phyloP scores from a whole-genome alignment of 2,888 invertebrate species.

The Catocala fraxini region DNA sequence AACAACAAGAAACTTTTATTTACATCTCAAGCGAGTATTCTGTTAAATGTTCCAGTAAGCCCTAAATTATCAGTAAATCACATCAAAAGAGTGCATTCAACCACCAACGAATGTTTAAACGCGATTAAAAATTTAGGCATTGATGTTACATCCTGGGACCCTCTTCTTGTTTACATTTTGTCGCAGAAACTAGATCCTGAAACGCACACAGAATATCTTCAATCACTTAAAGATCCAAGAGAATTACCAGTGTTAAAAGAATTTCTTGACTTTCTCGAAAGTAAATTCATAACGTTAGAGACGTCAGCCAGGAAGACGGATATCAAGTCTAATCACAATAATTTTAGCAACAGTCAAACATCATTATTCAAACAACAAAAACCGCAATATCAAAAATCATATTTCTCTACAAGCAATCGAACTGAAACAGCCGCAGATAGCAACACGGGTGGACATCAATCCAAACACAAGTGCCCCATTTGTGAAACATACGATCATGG shows the following conservation, averaged over 20 bases:
- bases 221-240: conserved; percentile 12
- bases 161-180: conserved; percentile 11
- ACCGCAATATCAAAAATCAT: too few species aligned
- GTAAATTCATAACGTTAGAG: conserved; percentile 18
- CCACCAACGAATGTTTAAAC: conserved; percentile 8
- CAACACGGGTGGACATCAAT: too few species aligned
- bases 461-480: background rate
- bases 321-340: too few species aligned
- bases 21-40: too few species aligned
- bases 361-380: background rate
- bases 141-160: conserved; percentile 16
- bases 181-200: conserved; percentile 9
- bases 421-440: too few species aligned
- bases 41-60: too few species aligned
- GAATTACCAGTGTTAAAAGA: conserved; percentile 15
- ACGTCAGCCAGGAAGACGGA: background rate
- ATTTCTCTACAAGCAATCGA: too few species aligned
- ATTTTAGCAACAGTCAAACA: background rate
- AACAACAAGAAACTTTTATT: background rate
- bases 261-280: conserved; percentile 18
- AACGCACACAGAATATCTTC: conserved; percentile 9
- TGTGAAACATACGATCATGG: background rate
- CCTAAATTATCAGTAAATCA: background rate
- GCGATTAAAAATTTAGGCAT: conserved; percentile 10
- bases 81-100: conserved; percentile 17